Percentiles rank a stretch among this genome's conserved stretches.
Evolutionary conservation across 2,888 invertebrate genomes (phyloP).

Genomic region (Hypsopygia costalis): DNA sequence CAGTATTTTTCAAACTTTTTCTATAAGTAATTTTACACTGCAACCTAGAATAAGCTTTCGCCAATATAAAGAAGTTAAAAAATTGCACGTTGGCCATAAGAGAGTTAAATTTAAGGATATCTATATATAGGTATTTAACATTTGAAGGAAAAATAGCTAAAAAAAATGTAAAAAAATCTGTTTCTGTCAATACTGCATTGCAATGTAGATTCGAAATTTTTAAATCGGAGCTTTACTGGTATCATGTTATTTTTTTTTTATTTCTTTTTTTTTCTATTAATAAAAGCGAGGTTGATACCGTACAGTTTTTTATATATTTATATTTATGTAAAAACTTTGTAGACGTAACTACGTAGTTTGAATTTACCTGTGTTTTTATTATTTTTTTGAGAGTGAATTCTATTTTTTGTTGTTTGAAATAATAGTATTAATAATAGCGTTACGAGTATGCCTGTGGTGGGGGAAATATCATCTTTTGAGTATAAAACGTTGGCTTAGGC

Average conservation of each 20-base stretch:
- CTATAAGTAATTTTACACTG: slow-evolving; percentile 45
- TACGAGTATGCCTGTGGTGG: slow-evolving; percentile 14
- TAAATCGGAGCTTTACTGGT: slow-evolving; percentile 55
- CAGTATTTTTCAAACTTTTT: slow-evolving; percentile 57
- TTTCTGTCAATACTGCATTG: slow-evolving; percentile 18
- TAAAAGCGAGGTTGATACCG: slow-evolving; percentile 29
- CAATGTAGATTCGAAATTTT: slow-evolving; percentile 49
- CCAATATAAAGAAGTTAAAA: slow-evolving; percentile 40
- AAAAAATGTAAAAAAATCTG: slow-evolving; percentile 27
- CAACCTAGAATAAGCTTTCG: slow-evolving; percentile 50
- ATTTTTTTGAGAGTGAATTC: slow-evolving; percentile 50
- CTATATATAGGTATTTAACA: slow-evolving; percentile 44
- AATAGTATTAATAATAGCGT: slow-evolving; percentile 47
- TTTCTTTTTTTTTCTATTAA: slow-evolving; percentile 27
- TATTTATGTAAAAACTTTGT: slow-evolving; percentile 52
- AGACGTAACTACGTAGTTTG: slow-evolving; percentile 47
- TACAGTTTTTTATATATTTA: slow-evolving; percentile 54
- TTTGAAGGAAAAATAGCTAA: slow-evolving; percentile 33
- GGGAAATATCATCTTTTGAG: slow-evolving; percentile 1
- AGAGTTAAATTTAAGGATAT: slow-evolving; percentile 28
- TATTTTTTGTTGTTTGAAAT: slow-evolving; percentile 53
- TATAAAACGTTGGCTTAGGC: slow-evolving; percentile 8
- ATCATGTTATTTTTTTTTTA: slow-evolving; percentile 31
- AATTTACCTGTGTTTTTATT: slow-evolving; percentile 47
- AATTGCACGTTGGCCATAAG: slow-evolving; percentile 63